phyloP scores from a whole-genome alignment of 35 echinoderm and acorn worm genomes.

The Apostichopus californicus region DNA sequence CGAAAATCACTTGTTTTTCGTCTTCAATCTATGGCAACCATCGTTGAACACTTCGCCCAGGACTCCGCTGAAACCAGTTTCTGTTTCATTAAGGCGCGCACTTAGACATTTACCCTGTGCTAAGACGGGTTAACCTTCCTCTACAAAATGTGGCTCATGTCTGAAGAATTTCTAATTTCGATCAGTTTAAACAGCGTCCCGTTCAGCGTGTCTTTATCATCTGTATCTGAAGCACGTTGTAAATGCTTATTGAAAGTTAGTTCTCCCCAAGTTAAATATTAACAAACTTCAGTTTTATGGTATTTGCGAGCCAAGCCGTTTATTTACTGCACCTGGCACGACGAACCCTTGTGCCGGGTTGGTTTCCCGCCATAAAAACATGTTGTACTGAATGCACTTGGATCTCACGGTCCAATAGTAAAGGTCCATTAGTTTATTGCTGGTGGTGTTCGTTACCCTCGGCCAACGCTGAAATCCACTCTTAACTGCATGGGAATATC shows the following conservation, averaged over 20 bases:
- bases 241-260: conserved; percentile 8
- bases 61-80: too few relatives aligned
- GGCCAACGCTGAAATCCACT: neutral
- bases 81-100: too few relatives aligned
- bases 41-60: too few relatives aligned
- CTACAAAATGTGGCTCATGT: neutral
- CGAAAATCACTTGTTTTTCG: too few relatives aligned
- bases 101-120: too few relatives aligned
- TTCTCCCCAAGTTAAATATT: conserved; percentile 39
- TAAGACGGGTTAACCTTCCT: neutral
- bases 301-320: neutral
- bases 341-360: conserved; percentile 7
- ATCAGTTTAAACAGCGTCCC: conserved; percentile 8
- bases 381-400: too few relatives aligned
- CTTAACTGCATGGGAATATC: neutral
- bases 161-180: conserved; percentile 21
- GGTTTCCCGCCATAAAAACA: conserved; percentile 28
- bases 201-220: conserved; percentile 28
- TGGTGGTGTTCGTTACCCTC: neutral
- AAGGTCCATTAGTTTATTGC: too few relatives aligned
- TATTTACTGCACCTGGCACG: conserved; percentile 38
- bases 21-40: too few relatives aligned
- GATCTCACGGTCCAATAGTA: too few relatives aligned
- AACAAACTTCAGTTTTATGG: conserved; percentile 31
- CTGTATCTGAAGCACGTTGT: conserved; percentile 37